These are phyloP conservation scores for Drosophila sechellia DNA, from an alignment of 1,140 invertebrate species.

Conservation along the genomic window DNA sequence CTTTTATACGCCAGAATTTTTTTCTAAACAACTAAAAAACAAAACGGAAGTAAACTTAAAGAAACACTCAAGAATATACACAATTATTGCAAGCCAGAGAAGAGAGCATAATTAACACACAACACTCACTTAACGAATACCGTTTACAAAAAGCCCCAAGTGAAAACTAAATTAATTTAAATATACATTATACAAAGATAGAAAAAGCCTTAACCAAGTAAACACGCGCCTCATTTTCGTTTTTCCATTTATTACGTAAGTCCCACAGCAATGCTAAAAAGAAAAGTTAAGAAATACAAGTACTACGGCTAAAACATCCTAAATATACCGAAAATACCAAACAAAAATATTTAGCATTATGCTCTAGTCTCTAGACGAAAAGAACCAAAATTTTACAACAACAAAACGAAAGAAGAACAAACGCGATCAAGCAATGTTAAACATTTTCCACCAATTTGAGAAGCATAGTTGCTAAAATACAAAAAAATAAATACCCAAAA, in stretches of 20 bases:
- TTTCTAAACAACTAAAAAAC: slow-evolving; percentile 61
- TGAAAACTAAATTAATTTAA: slow-evolving; percentile 44
- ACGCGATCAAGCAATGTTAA: slow-evolving; percentile 56
- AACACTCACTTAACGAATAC: slow-evolving; percentile 62
- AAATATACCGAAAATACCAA: slow-evolving; percentile 26
- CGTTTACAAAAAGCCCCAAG: slow-evolving; percentile 49
- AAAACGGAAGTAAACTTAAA: slow-evolving; percentile 14
- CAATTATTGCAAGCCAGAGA: slow-evolving; percentile 19
- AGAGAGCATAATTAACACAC: slow-evolving; percentile 33
- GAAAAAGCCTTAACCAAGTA: slow-evolving; percentile 68
- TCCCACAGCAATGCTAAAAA: slow-evolving; percentile 46
- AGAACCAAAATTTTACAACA: slow-evolving; percentile 77
- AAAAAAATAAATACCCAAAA: slow-evolving; percentile 22
- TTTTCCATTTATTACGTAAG: slow-evolving; percentile 44
- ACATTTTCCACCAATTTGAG: slow-evolving; percentile 77
- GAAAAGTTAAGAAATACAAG: slow-evolving; percentile 8
- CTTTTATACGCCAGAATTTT: slow-evolving; percentile 81
- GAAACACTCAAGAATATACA: slow-evolving; percentile 49
- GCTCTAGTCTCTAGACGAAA: slow-evolving; percentile 63
- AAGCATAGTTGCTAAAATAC: slow-evolving; percentile 29
- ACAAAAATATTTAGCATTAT: slow-evolving; percentile 60
- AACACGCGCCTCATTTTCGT: slow-evolving; percentile 65
- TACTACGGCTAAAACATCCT: slow-evolving; percentile 32
- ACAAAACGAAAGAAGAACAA: slow-evolving; percentile 35
- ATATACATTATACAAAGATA: slow-evolving; percentile 48